phyloP scores from a whole-genome alignment of 2,113 vertebrate genomes.

The Zosterops japonicus region DNA sequence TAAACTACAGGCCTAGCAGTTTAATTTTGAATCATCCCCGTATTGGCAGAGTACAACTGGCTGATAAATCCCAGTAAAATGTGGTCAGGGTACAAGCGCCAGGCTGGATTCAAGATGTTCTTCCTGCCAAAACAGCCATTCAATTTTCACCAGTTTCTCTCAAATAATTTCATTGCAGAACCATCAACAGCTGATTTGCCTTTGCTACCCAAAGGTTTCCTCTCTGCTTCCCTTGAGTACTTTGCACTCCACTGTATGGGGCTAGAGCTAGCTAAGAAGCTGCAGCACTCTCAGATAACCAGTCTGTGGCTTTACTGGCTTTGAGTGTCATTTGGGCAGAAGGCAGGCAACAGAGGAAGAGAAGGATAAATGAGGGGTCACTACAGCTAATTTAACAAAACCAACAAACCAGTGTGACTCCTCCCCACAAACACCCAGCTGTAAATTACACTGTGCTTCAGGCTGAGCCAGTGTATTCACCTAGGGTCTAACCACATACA shows the following conservation, averaged over 20 bases:
- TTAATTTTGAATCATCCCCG: not conserved
- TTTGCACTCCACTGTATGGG: not conserved
- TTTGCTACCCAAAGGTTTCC: not conserved
- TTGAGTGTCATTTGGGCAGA: not conserved
- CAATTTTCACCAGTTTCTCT: not conserved
- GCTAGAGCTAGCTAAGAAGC: not conserved
- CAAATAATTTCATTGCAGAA: not conserved
- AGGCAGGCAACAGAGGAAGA: not conserved
- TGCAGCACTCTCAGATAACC: not conserved
- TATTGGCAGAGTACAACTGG: not conserved
- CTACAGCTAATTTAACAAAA: not conserved
- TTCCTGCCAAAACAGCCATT: not conserved
- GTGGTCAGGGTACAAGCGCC: not conserved
- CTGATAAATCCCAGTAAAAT: not conserved
- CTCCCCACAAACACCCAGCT: not conserved
- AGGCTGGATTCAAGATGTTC: not conserved
- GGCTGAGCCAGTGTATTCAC: not conserved
- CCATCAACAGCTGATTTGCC: not conserved
- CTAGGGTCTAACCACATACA: fast-evolving
- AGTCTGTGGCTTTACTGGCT: not conserved
- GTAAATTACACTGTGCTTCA: not conserved
- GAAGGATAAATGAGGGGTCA: not conserved
- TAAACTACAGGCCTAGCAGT: not conserved
- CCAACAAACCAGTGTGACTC: not conserved
- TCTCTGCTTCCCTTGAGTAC: not conserved